Evolutionary conservation across 1,140 invertebrate genomes (phyloP).

Genomic region (Macrostomum lignano): DNA sequence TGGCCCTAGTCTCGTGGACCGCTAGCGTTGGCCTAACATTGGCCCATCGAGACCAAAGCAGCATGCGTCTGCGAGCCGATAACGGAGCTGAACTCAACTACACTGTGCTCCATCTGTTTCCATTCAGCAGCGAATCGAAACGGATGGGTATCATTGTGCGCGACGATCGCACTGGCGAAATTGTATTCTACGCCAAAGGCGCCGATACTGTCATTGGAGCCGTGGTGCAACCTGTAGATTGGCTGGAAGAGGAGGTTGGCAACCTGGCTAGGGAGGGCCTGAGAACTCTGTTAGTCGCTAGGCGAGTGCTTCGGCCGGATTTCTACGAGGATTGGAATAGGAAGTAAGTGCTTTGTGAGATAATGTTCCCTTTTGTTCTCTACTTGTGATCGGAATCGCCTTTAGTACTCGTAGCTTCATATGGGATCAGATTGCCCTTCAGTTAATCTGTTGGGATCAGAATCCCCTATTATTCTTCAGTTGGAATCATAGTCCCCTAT

Average conservation of each 20-base stretch:
- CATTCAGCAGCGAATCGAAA: slow-evolving; percentile 90
- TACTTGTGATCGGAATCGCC: too few species aligned
- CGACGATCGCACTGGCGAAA: slow-evolving; percentile 51
- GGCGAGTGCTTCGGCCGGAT: slow-evolving; percentile 57
- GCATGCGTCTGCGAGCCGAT: slow-evolving; percentile 44
- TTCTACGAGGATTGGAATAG: too few species aligned
- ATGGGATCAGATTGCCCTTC: too few species aligned
- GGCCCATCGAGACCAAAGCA: slow-evolving; percentile 41
- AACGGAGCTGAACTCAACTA: slow-evolving; percentile 42
- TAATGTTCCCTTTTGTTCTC: too few species aligned
- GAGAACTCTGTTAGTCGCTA: slow-evolving; percentile 75
- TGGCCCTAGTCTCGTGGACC: slow-evolving; percentile 51
- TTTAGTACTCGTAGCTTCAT: too few species aligned
- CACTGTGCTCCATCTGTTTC: slow-evolving; percentile 73
- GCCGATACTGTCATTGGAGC: slow-evolving; percentile 75
- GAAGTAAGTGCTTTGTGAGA: too few species aligned
- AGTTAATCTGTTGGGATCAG: too few species aligned
- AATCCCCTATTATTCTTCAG: too few species aligned
- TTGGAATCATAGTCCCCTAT: too few species aligned
- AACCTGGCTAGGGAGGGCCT: slow-evolving; percentile 86
- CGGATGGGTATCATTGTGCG: slow-evolving; percentile 90
- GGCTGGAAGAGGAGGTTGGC: slow-evolving; percentile 63
- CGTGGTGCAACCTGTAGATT: slow-evolving; percentile 77
- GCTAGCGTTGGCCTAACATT: slow-evolving; percentile 38
- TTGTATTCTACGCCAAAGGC: slow-evolving; percentile 83